Base-by-base conservation (phyloP, 2,113 vertebrate genomes). In the Apistogramma diplotaenia region DNA sequence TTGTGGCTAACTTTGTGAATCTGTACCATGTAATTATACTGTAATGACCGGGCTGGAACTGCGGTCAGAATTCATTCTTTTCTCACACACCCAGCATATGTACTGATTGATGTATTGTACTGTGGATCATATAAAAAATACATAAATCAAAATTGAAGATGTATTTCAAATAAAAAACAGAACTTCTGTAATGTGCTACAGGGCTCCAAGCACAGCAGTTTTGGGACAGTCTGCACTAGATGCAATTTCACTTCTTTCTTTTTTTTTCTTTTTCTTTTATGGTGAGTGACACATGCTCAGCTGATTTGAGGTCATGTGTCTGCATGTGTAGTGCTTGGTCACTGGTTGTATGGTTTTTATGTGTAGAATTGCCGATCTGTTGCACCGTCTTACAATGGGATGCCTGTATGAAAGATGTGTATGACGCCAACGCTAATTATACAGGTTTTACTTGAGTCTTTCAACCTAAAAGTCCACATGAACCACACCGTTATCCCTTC, bases 171-270 rank as follows among this genome's bases (percentile, higher is more conserved):
- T 16, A 70, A 67, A 67, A 67, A 46, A 15, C 18, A 67, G 15
- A 67, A 29, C 23, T 65, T 70, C 40, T 53, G 19, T 7, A 29
- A 49, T 27, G 15, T 49, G 21, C 21, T 10, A 25, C 35, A 43
- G 61, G 13, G 35, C 13, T 21, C 8, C 61, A 10, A 15, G 35
- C 16, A 46, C 40, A 49, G 25, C 40, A 19, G 9, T 27, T 67
- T 67, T 25, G 29, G 40, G 37, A 43, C 3, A 0, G 0, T 11
- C 0, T 35, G 8, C 40, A 21, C 0, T 1, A 8, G 2, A 51
- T 7, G 6, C 0, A 9, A 54, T 75, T 78, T 40, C 31, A 72
- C 71, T 65, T 72, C 55, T 11, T 65, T 10, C 0, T 19, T 67
- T 46, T 51, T 19, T 7, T 2, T 59, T 43, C 3, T 0, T 5